phyloP scores from a whole-genome alignment of 2,888 invertebrate species.

The Patella depressa region DNA sequence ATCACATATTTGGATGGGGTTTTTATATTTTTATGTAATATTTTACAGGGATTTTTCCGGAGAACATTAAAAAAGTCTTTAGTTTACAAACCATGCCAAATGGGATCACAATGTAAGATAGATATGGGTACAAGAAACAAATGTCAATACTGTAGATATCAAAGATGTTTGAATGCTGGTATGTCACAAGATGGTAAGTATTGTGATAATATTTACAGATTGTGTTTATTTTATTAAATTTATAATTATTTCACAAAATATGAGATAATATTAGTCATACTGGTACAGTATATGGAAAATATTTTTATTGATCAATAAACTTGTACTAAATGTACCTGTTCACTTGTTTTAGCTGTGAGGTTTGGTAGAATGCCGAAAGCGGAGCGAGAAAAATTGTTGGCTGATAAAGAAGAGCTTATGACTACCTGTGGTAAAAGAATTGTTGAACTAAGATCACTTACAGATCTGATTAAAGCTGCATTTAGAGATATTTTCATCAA shows the following conservation, averaged over 20 bases:
- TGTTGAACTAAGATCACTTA: constrained; percentile 57
- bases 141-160: constrained; percentile 70
- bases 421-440: constrained; percentile 48
- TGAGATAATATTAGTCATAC: background rate
- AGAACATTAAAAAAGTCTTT: constrained; percentile 68
- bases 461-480: constrained; percentile 59
- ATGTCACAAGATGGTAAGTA: constrained; percentile 68
- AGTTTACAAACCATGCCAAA: constrained; percentile 67
- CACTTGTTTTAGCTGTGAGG: constrained; percentile 52
- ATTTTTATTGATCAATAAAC: background rate
- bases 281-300: background rate
- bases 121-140: constrained; percentile 67
- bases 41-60: constrained; percentile 67
- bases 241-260: background rate
- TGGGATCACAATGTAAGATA: constrained; percentile 65
- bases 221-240: no score
- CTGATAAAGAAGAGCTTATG: constrained; percentile 59
- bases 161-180: constrained; percentile 69
- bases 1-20: no score
- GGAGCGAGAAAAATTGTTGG: constrained; percentile 62
- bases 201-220: background rate
- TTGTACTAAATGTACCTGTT: no score
- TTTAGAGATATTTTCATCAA: constrained; percentile 44
- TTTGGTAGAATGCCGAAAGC: constrained; percentile 66
- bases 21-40: background rate